phyloP scores from a whole-genome alignment of 1,140 invertebrate species.

The Drosophila takahashii region DNA sequence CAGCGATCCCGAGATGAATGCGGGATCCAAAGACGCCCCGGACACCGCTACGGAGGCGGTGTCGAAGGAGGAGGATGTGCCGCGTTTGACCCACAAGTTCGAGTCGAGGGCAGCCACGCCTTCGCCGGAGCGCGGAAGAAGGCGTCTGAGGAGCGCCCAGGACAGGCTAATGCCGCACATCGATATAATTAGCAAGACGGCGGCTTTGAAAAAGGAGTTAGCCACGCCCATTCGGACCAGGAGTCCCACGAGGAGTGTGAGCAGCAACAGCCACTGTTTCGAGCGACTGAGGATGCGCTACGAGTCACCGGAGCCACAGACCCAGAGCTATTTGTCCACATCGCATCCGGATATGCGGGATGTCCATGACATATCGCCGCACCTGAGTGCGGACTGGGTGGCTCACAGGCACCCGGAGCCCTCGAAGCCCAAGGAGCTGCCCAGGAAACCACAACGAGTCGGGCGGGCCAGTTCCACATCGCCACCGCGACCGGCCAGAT shows the following conservation, averaged over 20 bases:
- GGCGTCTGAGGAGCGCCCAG: constrained; percentile 86
- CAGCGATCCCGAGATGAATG: constrained; percentile 91
- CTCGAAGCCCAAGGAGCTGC: constrained; percentile 68
- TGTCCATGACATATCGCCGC: constrained; percentile 89
- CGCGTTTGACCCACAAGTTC: constrained; percentile 87
- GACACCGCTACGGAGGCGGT: constrained; percentile 86
- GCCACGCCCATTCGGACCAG: constrained; percentile 60
- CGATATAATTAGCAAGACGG: constrained; percentile 94
- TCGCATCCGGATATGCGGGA: constrained; percentile 92
- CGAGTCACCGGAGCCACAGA: constrained; percentile 85
- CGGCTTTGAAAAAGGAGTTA: constrained; percentile 87
- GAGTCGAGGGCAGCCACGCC: constrained; percentile 82
- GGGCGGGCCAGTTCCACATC: constrained; percentile 66
- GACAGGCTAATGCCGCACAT: constrained; percentile 94
- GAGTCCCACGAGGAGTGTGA: constrained; percentile 81
- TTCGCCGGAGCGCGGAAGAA: constrained; percentile 83
- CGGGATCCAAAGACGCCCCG: constrained; percentile 85
- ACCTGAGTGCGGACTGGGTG: constrained; percentile 91
- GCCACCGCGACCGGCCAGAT: constrained; percentile 58
- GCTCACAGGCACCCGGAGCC: constrained; percentile 89
- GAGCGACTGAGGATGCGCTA: constrained; percentile 89
- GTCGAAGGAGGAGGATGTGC: constrained; percentile 86
- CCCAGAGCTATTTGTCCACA: constrained; percentile 87
- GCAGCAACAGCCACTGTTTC: constrained; percentile 81
- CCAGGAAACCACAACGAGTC: constrained; percentile 44